Evolutionary conservation across 1,140 invertebrate species (phyloP).

Genomic region (Hypsibius dujardini): DNA sequence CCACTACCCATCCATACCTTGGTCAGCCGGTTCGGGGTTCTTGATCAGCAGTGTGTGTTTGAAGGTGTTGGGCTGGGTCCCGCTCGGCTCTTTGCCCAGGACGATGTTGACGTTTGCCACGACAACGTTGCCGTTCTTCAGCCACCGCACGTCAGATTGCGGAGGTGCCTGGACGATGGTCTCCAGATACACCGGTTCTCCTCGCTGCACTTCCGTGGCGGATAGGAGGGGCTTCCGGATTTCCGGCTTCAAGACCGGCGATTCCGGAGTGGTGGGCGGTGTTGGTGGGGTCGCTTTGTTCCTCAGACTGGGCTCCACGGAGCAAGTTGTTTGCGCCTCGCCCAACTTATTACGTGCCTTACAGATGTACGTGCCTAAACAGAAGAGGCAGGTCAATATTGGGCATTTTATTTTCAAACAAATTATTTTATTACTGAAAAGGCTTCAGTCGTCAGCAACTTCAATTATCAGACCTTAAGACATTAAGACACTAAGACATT

Average conservation of each 20-base stretch:
- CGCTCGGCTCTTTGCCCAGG: neutral
- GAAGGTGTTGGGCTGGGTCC: neutral
- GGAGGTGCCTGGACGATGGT: slow-evolving; percentile 42
- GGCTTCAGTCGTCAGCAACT: too few species aligned
- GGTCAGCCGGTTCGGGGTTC: neutral
- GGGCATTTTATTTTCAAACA: too few species aligned
- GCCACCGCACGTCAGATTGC: slow-evolving; percentile 22
- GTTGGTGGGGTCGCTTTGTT: neutral
- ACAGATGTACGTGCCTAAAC: neutral
- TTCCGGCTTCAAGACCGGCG: neutral
- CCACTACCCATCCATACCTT: slow-evolving; percentile 26
- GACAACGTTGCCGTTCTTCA: neutral
- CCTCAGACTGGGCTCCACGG: slow-evolving; percentile 37
- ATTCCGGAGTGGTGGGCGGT: neutral
- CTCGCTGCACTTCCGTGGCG: slow-evolving; percentile 53
- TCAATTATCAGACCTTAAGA: too few species aligned
- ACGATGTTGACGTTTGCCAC: neutral
- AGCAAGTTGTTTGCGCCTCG: slow-evolving; percentile 58
- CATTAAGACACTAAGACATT: too few species aligned
- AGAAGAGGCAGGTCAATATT: too few species aligned
- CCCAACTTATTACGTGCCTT: slow-evolving; percentile 34
- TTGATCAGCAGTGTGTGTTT: neutral
- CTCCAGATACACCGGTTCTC: slow-evolving; percentile 48
- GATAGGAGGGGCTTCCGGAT: neutral
- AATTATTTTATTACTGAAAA: too few species aligned